These are phyloP conservation scores for Amniataba percoides DNA, from an alignment of 2,797 vertebrate species.

Conservation along the genomic window DNA sequence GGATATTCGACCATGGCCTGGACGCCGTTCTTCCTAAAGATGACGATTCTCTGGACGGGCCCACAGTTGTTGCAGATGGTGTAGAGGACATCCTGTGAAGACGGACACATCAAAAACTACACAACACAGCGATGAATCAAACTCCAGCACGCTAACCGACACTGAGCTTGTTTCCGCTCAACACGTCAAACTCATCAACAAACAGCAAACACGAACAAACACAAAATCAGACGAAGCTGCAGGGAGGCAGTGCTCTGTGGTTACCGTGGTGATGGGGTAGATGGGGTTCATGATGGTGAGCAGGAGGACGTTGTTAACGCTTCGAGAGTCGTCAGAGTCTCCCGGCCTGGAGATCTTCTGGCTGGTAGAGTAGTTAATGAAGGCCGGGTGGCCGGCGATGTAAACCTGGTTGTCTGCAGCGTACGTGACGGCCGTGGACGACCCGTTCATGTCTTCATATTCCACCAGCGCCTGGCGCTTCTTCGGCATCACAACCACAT, in stretches of 20 bases:
- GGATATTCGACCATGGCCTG: slow-evolving; percentile 99
- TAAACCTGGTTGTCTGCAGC: slow-evolving; percentile 97
- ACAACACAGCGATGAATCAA: no score
- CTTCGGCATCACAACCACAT: slow-evolving; percentile 98
- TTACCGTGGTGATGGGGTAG: slow-evolving; percentile 90
- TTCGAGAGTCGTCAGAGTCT: slow-evolving; percentile 92
- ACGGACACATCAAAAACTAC: neutral
- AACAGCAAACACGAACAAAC: no score
- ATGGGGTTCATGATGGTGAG: slow-evolving; percentile 97
- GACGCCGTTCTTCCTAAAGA: slow-evolving; percentile 97
- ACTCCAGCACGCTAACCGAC: no score
- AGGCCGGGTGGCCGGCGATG: slow-evolving; percentile 94
- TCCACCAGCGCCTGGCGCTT: slow-evolving; percentile 96
- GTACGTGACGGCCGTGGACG: slow-evolving; percentile 94
- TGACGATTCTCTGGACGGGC: slow-evolving; percentile 96
- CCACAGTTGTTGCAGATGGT: slow-evolving; percentile 98
- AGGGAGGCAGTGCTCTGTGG: no score
- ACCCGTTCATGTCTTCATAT: slow-evolving; percentile 94
- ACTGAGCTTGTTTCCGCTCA: no score
- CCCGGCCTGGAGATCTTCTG: slow-evolving; percentile 97
- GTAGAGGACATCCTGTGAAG: slow-evolving; percentile 92
- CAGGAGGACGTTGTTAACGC: slow-evolving; percentile 94
- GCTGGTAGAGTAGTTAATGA: slow-evolving; percentile 98
- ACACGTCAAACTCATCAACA: no score
- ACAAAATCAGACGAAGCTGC: no score